These are phyloP conservation scores for Eciton burchellii DNA, from an alignment of 1,140 invertebrate species.

Conservation along the genomic window DNA sequence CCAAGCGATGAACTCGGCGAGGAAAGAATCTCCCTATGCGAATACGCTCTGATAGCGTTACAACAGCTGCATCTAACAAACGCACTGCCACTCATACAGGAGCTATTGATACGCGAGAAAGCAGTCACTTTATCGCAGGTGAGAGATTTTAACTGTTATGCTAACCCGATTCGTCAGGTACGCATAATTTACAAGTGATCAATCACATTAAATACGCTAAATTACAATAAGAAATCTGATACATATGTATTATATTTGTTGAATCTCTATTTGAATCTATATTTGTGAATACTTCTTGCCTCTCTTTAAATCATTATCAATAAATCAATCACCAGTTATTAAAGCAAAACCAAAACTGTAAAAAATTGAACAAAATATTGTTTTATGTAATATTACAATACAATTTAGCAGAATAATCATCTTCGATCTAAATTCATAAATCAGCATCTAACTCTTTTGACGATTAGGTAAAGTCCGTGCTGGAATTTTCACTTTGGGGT, in stretches of 20 bases:
- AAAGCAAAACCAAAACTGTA: too few species aligned
- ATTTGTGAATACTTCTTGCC: too few species aligned
- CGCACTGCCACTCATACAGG: conserved; percentile 89
- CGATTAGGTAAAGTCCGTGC: conserved; percentile 88
- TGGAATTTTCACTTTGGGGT: conserved; percentile 95
- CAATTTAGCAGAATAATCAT: too few species aligned
- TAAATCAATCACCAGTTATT: too few species aligned
- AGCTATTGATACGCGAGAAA: conserved; percentile 89
- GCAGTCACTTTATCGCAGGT: conserved; percentile 89
- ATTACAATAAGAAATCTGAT: too few species aligned
- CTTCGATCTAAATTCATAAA: background rate
- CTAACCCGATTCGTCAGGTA: background rate
- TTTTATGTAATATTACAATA: too few species aligned
- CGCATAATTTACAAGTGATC: too few species aligned
- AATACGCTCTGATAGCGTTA: conserved; percentile 90
- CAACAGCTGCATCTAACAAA: conserved; percentile 88
- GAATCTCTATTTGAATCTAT: too few species aligned
- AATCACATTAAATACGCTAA: too few species aligned
- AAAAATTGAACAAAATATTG: too few species aligned
- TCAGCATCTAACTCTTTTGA: background rate
- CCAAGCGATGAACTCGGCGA: conserved; percentile 87
- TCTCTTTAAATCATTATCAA: too few species aligned
- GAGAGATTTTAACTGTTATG: conserved; percentile 63
- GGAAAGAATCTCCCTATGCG: conserved; percentile 90
- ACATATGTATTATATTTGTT: too few species aligned